Percentiles rank a stretch among this genome's conserved stretches.
Conservation (phyloP, 2,797 vertebrate genomes). For the Lagorchestes hirsutus region DNA sequence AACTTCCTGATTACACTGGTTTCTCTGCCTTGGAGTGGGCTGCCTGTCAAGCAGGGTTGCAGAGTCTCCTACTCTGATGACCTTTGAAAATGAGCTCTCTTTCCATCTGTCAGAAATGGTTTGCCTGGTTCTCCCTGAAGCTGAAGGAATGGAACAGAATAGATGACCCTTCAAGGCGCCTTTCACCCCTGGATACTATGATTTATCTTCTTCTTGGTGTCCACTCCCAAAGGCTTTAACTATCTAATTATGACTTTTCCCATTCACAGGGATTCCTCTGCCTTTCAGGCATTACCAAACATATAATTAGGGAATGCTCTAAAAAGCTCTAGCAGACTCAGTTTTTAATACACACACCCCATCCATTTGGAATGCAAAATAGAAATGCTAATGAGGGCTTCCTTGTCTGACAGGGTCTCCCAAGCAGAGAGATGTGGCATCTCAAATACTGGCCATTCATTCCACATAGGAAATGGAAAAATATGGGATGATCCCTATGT, state of each 20-base stretch:
- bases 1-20: neutral
- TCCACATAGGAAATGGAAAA: slow-evolving; percentile 18
- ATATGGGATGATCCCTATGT: neutral
- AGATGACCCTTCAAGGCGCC: neutral
- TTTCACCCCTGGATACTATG: slow-evolving; percentile 21
- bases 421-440: slow-evolving; percentile 41
- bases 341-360: slow-evolving; percentile 46
- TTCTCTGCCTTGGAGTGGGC: neutral
- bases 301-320: slow-evolving; percentile 59
- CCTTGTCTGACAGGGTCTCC: slow-evolving; percentile 31
- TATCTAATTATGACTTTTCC: slow-evolving; percentile 17
- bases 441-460: slow-evolving; percentile 27
- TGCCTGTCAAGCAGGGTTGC: neutral
- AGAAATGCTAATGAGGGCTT: slow-evolving; percentile 51
- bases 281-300: slow-evolving; percentile 52
- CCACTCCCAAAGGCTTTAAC: neutral
- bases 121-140: neutral
- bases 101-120: neutral
- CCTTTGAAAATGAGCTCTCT: neutral
- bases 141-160: neutral
- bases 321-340: slow-evolving; percentile 48
- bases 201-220: neutral
- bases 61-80: neutral
- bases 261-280: slow-evolving; percentile 9
- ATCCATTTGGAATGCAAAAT: slow-evolving; percentile 66